Evolutionary conservation across 2,113 vertebrate species (phyloP).

Genomic region (Amblyornis subalaris): DNA sequence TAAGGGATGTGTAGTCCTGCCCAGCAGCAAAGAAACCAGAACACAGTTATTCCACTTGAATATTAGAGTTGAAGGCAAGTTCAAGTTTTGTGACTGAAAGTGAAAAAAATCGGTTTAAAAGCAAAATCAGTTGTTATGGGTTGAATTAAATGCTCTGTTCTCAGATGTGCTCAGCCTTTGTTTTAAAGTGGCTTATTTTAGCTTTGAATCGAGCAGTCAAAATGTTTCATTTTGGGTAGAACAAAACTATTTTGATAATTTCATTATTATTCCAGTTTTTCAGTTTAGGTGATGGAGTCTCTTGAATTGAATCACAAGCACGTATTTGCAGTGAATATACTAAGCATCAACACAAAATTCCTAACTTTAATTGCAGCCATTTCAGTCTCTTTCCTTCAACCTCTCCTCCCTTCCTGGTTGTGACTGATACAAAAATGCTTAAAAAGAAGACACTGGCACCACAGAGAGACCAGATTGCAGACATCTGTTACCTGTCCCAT

Average conservation of each 20-base stretch:
- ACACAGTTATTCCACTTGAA: background rate
- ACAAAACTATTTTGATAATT: background rate
- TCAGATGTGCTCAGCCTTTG: background rate
- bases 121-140: background rate
- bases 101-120: background rate
- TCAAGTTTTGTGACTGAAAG: background rate
- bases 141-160: background rate
- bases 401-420: background rate
- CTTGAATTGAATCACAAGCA: background rate
- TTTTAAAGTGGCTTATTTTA: background rate
- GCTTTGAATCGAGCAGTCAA: background rate
- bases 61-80: background rate
- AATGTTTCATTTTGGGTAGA: background rate
- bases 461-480: conserved; percentile 23
- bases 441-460: background rate
- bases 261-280: background rate
- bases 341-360: background rate
- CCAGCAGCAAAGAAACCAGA: background rate
- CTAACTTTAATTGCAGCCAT: background rate
- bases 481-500: conserved; percentile 21
- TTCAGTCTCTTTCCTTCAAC: background rate
- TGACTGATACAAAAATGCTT: background rate
- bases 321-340: background rate
- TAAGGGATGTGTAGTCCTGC: background rate
- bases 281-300: background rate